These are phyloP conservation scores for Catamblyrhynchus diadema DNA, from an alignment of 2,797 vertebrate genomes.

Conservation along the genomic window DNA sequence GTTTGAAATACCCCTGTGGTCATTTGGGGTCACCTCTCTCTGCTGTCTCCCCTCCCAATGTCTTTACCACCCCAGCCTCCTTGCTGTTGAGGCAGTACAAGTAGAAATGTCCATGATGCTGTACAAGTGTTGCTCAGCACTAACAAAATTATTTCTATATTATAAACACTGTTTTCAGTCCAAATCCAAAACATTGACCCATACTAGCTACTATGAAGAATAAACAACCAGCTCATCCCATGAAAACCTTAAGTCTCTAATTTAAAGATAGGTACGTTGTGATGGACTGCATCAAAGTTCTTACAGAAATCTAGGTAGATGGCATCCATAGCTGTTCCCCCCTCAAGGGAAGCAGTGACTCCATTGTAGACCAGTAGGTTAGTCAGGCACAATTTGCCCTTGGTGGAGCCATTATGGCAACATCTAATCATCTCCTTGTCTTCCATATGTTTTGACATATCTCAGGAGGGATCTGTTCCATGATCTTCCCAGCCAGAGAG, in stretches of 20 bases:
- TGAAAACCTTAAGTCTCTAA: not conserved
- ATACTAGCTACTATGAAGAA: not conserved
- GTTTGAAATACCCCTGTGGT: not conserved
- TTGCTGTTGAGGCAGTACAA: not conserved
- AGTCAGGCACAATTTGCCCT: not conserved
- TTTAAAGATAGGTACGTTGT: not conserved
- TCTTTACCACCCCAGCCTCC: not conserved
- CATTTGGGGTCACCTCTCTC: not conserved
- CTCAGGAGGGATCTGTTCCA: not conserved
- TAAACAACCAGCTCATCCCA: not conserved
- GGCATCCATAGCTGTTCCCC: not conserved
- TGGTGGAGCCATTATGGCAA: not conserved
- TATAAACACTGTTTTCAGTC: not conserved
- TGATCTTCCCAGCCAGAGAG: not conserved
- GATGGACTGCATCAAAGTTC: not conserved
- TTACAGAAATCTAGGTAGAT: not conserved
- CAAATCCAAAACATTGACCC: not conserved
- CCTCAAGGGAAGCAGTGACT: not conserved
- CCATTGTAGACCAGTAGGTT: rapidly evolving
- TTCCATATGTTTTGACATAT: not conserved
- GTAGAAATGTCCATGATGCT: not conserved
- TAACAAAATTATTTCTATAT: not conserved
- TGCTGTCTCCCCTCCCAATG: not conserved
- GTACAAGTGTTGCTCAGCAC: not conserved
- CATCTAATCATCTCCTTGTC: not conserved